phyloP scores from a whole-genome alignment of 2,888 invertebrate species.

The Argynnis bischoffii region DNA sequence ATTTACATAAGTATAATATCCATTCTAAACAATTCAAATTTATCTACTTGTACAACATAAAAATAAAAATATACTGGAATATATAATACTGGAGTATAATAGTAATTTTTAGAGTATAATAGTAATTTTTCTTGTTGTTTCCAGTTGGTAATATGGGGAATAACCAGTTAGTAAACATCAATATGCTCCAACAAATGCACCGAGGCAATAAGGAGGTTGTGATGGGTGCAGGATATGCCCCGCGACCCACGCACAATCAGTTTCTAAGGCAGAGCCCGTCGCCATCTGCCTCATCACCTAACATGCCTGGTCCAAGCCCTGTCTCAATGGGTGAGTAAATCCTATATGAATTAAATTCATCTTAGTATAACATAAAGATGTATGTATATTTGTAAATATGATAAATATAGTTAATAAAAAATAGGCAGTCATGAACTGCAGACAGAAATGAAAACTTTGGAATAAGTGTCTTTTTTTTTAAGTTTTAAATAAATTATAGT shows the following conservation, averaged over 20 bases:
- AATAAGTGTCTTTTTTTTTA: no score
- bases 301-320: constrained; percentile 82
- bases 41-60: background rate
- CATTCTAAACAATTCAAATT: no score
- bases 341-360: constrained; percentile 10
- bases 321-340: constrained; percentile 68
- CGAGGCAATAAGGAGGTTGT: constrained; percentile 64
- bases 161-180: constrained; percentile 69
- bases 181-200: constrained; percentile 77
- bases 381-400: background rate
- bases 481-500: no score
- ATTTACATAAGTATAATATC: no score
- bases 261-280: constrained; percentile 91
- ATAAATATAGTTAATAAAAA: background rate
- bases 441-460: no score
- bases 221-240: constrained; percentile 74
- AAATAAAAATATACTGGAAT: background rate
- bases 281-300: constrained; percentile 88
- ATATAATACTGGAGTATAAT: no score
- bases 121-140: constrained; percentile 14
- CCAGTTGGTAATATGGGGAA: constrained; percentile 67
- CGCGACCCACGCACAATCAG: constrained; percentile 87
- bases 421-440: no score
- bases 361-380: no score
- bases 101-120: no score